Evolutionary conservation across 2,888 invertebrate species (phyloP).

Genomic region (Heterodera filipjevi): DNA sequence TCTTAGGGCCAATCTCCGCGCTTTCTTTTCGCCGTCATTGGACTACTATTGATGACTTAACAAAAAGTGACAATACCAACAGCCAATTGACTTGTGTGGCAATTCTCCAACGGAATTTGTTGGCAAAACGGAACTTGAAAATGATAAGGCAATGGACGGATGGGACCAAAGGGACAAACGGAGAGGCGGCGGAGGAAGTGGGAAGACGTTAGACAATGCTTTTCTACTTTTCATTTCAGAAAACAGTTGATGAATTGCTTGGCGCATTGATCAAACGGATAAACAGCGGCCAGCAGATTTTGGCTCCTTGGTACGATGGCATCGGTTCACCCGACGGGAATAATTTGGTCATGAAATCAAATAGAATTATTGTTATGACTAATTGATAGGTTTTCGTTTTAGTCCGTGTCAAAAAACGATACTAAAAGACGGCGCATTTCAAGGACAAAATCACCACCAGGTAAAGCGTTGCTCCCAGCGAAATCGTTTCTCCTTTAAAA

Average conservation of each 20-base stretch:
- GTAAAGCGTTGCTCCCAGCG: neutral
- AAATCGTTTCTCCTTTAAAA: too few relatives aligned
- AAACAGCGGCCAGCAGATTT: neutral
- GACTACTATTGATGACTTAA: neutral
- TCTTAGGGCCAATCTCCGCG: conserved; percentile 28
- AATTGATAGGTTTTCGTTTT: neutral
- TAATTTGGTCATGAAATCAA: neutral
- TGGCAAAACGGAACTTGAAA: neutral
- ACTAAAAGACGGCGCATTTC: neutral
- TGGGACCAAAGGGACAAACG: neutral
- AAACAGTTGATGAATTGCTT: neutral
- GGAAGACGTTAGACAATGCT: neutral
- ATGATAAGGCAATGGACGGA: neutral
- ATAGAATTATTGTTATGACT: neutral
- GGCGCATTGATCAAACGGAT: neutral
- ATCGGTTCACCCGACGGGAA: neutral
- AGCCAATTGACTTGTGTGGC: neutral
- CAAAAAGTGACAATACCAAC: neutral
- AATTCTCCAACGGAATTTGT: neutral
- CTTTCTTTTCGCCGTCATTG: conserved; percentile 26
- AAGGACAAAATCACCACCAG: neutral
- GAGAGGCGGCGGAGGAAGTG: neutral
- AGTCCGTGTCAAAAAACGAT: neutral
- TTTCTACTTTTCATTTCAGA: neutral
- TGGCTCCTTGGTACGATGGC: neutral